Evolutionary conservation across 2,797 vertebrate species (phyloP), one percentile per base, ranked within the genome.

Genomic region (Graptemys geographica): DNA sequence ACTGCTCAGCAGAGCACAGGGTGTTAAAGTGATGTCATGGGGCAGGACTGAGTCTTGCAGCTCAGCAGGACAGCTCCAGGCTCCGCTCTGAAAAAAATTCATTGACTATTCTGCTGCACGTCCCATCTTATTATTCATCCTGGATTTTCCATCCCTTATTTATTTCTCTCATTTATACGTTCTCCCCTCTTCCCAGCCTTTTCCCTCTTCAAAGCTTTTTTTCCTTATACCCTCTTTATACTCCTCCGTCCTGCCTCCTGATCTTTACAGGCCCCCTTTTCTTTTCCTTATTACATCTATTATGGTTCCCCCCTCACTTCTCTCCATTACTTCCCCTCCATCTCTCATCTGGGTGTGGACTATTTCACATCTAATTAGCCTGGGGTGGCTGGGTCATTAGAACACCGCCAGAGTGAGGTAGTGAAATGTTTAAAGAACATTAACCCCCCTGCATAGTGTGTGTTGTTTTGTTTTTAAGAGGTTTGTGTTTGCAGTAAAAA

Each of bases 61-160:
- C 31, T 95, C 11, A 27, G 44, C 0, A 2, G 80, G 59, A 37
- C 0, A 0, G 57, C 57, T 55, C 53, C 3, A 28, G 89, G 10
- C n/a, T 88, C 79, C 81, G 11, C 31, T 90, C 65, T 79, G 72
- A 93, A 83, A 2, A 51, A 83, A 74, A 41, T 59, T 0, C 27
- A 88, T 93, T 59, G 78, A 1, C 56, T 13, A 57, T 6, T 81
- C 92, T 27, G 25, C 28, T 90, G 41, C 4, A 69, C 8, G 4
- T 91, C 11, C 37, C 52, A 11, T 28, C 55, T 1, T 31, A 27
- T 79, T 84, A 53, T 89, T 88, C 25, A 49, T 92, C 11, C 7
- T 72, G 5, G 0, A 79, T 94, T 92, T 93, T 49, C 25, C 49
- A 16, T 89, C 13, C 5, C 5, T 28, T 79, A 27, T 49, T 79